phyloP scores from a whole-genome alignment of 2,797 vertebrate genomes.

The Ispidina picta region DNA sequence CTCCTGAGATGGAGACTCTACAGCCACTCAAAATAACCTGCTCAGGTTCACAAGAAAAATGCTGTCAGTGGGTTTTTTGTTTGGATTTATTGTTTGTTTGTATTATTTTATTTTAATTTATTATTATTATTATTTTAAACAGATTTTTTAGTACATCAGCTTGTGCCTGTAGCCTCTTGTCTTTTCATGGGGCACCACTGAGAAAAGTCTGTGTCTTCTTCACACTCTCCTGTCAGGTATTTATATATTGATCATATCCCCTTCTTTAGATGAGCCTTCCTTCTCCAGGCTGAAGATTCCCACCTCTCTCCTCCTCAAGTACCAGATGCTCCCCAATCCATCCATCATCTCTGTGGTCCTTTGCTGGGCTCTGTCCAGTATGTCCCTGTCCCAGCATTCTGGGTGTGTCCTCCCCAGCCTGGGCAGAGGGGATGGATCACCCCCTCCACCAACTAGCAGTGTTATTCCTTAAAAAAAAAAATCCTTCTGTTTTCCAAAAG shows the following conservation, averaged over 20 bases:
- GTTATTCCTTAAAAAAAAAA: neutral
- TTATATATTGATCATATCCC: neutral
- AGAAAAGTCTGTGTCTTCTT: neutral
- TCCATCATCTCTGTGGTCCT: neutral
- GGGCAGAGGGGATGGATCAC: neutral
- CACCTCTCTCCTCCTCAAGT: neutral
- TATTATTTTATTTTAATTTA: no score
- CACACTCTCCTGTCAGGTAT: neutral
- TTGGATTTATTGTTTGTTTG: no score
- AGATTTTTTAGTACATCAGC: neutral
- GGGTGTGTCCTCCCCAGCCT: neutral
- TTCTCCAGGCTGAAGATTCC: neutral
- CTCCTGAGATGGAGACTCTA: neutral
- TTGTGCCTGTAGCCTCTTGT: fast-evolving
- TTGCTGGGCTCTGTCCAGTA: neutral
- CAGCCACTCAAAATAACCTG: neutral
- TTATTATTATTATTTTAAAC: neutral
- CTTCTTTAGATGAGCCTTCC: neutral
- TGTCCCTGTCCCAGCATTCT: neutral
- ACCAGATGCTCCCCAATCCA: neutral
- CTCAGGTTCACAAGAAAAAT: neutral
- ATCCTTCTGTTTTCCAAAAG: neutral
- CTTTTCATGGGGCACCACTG: neutral
- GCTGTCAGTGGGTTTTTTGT: no score
- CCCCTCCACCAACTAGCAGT: neutral